Evolutionary conservation across 2,113 vertebrate genomes (phyloP).

Genomic region (Megaptera novaeangliae): DNA sequence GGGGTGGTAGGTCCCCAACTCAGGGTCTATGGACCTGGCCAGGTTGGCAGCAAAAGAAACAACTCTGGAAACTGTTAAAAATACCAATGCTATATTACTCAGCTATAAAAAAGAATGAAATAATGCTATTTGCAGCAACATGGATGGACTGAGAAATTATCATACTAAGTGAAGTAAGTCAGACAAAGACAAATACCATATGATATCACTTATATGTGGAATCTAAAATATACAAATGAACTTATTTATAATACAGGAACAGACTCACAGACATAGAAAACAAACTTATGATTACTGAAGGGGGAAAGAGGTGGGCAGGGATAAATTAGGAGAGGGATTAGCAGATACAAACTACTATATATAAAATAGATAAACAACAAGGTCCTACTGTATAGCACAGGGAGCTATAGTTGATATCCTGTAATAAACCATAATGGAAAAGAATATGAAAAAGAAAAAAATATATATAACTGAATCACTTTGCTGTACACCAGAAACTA

Average conservation of each 20-base stretch:
- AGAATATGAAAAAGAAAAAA: not conserved
- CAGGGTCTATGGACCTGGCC: not conserved
- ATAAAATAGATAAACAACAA: not conserved
- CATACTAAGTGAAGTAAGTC: not conserved
- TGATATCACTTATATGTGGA: not conserved
- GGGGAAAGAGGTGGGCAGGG: not conserved
- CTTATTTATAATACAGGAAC: not conserved
- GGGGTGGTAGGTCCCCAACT: not conserved
- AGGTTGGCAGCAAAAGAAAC: not conserved
- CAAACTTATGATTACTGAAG: not conserved
- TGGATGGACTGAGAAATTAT: not conserved
- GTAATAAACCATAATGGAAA: not conserved
- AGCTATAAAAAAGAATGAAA: not conserved
- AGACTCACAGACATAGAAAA: not conserved
- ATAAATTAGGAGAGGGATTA: not conserved
- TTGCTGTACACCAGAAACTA: not conserved
- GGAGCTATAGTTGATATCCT: not conserved
- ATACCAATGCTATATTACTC: not conserved
- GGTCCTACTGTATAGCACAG: not conserved
- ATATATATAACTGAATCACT: not conserved
- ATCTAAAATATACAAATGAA: not conserved
- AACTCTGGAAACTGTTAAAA: not conserved
- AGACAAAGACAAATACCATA: not conserved
- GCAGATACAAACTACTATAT: not conserved
- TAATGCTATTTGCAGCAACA: not conserved